Evolutionary conservation across 2,113 vertebrate genomes (phyloP).

Genomic region (Python bivittatus): DNA sequence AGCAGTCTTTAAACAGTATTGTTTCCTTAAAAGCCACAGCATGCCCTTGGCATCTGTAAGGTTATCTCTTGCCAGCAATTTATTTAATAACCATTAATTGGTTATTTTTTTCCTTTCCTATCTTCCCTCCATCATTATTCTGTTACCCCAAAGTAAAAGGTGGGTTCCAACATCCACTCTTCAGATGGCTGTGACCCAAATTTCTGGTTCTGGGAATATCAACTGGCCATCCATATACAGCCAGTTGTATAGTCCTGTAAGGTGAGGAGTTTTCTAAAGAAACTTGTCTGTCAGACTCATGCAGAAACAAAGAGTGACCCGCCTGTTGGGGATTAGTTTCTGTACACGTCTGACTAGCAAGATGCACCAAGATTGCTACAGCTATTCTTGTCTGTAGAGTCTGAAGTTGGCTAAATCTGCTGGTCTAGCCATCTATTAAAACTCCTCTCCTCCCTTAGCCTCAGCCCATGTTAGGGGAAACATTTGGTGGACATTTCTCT

Average conservation of each 20-base stretch:
- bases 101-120: not conserved
- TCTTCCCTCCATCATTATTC: not conserved
- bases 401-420: not conserved
- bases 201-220: not conserved
- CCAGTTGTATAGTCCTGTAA: not conserved
- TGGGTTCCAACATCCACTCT: not conserved
- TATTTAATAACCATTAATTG: not conserved
- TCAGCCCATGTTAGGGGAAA: not conserved
- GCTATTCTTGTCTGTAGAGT: not conserved
- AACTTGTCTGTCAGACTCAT: not conserved
- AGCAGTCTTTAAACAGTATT: not conserved
- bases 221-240: not conserved
- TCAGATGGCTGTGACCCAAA: not conserved
- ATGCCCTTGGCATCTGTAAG: not conserved
- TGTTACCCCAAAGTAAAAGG: not conserved
- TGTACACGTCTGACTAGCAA: not conserved
- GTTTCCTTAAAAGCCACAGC: not conserved
- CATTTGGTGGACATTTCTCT: not conserved
- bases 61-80: not conserved
- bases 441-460: not conserved
- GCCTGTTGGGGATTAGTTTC: not conserved
- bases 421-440: not conserved
- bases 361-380: not conserved
- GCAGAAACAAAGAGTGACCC: not conserved
- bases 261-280: not conserved